Base-by-base conservation (phyloP, 2,888 invertebrate species). In the Drosophila anomelani region DNA sequence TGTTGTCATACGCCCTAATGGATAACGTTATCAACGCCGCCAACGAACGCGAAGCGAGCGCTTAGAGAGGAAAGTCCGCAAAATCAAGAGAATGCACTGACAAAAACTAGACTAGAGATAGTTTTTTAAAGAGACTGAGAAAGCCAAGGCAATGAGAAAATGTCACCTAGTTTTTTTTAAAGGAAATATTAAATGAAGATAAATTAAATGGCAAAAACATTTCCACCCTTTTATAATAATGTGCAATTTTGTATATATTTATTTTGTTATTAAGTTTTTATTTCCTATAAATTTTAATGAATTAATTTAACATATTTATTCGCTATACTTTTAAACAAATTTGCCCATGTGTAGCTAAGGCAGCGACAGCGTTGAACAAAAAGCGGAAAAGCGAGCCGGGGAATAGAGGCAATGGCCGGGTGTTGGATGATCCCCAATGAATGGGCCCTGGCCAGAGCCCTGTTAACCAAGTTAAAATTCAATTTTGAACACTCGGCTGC, bases 391-490 rank as follows among this genome's bases (percentile, higher is more conserved):
- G 32, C 56, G 51, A 64, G 44, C 41, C 38, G 47, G 68, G 51
- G 44, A 58, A 49, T 51, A 47, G 38, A 34, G 60, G 56, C 59
- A 61, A 60, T 26, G 23, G 38, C 46, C 32, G 41, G 36, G 47
- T 43, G 46, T 26, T 38, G 75, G 41, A 61, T 63, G 78, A 72
- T 67, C 54, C 72, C 62, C 72, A 56, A 72, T 72, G 72, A 72
- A 72, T 72, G 72, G 60, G 49, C 64, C 55, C 56, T 69, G 66
- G 72, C 64, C 66, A 64, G 72, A 59, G 59, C 55, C 56, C 80
- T 74, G 82, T 80, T 82, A 80, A 80, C 80, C 80, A 82, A 80
- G 80, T 80, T 80, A 80, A 80, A 80, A 82, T 80, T 80, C 80
- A 80, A 80, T 80, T 80, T 82, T 81, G 78, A 80, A 82, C 83